Evolutionary conservation across 1,140 invertebrate species (phyloP).

Genomic region (Penaeus chinensis): DNA sequence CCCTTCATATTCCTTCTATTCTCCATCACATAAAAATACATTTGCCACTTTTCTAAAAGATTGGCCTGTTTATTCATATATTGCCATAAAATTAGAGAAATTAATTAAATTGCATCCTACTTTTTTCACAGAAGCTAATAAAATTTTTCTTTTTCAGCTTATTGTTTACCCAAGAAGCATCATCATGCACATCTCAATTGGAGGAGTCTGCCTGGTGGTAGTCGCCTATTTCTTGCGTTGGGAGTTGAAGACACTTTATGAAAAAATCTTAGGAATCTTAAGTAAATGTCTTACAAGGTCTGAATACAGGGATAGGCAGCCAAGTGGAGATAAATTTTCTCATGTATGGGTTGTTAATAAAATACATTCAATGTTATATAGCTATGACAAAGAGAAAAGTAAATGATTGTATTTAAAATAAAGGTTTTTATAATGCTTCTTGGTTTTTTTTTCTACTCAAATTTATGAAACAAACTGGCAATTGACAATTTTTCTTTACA

Average conservation of each 20-base stretch:
- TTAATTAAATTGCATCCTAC: not conserved
- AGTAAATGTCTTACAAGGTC: conserved; percentile 3
- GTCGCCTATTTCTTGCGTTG: conserved; percentile 39
- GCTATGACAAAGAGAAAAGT: no score
- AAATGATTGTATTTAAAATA: no score
- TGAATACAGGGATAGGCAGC: not conserved
- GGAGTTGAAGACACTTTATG: conserved; percentile 33
- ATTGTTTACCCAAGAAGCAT: conserved; percentile 27
- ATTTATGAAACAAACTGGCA: no score
- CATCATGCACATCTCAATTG: conserved; percentile 33
- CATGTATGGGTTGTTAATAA: conserved; percentile 12
- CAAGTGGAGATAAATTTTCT: conserved; percentile 12
- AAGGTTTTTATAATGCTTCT: no score
- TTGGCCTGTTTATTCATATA: no score
- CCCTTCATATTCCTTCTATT: no score
- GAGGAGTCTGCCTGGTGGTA: conserved; percentile 14
- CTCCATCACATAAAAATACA: no score
- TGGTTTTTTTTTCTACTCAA: no score
- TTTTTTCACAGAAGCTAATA: not conserved
- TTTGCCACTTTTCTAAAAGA: no score
- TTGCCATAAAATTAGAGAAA: no score
- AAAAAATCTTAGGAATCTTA: conserved; percentile 29
- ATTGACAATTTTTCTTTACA: no score
- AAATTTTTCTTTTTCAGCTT: conserved; percentile 7
- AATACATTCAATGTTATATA: not conserved